Evolutionary conservation across 1,140 invertebrate species (phyloP), one percentile per base, ranked within the genome.

Genomic region (Apis cerana): DNA sequence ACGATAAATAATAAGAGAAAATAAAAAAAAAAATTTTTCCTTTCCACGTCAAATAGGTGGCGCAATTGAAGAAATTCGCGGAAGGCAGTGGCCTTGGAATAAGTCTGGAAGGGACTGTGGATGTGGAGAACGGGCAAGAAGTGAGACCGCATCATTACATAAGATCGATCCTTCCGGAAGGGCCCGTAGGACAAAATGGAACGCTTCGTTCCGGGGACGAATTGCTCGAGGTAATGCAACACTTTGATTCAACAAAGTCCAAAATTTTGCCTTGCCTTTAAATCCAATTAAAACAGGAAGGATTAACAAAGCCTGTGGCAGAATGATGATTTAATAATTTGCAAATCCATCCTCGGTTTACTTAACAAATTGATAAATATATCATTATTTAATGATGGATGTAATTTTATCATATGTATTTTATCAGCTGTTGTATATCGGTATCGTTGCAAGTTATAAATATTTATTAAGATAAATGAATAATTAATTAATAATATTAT

Each of bases 71-170:
- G 91, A 99, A 98, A 95, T 98, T 96, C 93, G 97, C 96, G 82
- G 97, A 97, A 93, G 97, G 95, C 88, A 97, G 98, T 82, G 98
- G 98, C 23, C 95, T 99, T 48, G 99, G 99, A 13, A 99, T 99
- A 83, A 98, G 98, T 79, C 94, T 99, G 71, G 99, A 99, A 93
- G 99, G 99, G 69, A 99, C 99, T 0, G 99, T 99, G 27, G 98
- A 99, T 90, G 97, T 99, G 59, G 97, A 98, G 92, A 97, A 98
- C 85, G 98, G 98, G 7, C 95, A 96, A 33, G 97, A 99, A 96
- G 97, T 99, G 77, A 95, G 98, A 86, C 97, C 98, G 69, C 97
- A 99, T 95, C 97, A 99, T 94, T 99, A 99, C 92, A 98, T 99
- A 89, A 96, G 98, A 83, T 98, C 97, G 50, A 98, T 99, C 87